Conservation (phyloP, 1,140 invertebrate genomes). For the Anoplophora glabripennis region DNA sequence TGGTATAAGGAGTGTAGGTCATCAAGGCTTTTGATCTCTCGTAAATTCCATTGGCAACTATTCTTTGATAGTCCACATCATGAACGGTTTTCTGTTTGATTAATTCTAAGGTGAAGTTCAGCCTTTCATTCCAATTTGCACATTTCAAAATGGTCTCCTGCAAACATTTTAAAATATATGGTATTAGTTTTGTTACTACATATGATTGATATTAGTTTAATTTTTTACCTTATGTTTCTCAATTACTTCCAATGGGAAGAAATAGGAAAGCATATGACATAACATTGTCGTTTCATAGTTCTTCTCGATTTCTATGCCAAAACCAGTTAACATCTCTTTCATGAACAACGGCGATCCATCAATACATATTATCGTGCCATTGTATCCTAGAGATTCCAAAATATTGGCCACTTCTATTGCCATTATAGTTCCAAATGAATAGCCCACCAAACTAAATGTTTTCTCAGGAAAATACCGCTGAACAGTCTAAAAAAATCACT, state of each 20-base stretch:
- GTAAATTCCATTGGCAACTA: too few relatives aligned
- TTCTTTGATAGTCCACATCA: too few relatives aligned
- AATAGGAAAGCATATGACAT: conserved; percentile 52
- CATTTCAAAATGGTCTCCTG: too few relatives aligned
- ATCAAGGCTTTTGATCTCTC: too few relatives aligned
- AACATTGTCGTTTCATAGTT: conserved; percentile 56
- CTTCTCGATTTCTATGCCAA: conserved; percentile 47
- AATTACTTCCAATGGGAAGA: conserved; percentile 55
- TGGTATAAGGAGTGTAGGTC: too few relatives aligned
- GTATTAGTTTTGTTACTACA: too few relatives aligned
- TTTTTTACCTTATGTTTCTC: conserved; percentile 53
- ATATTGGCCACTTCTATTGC: conserved; percentile 55
- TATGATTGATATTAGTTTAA: too few relatives aligned
- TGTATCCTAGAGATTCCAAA: conserved; percentile 57
- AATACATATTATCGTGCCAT: conserved; percentile 55
- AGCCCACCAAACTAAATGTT: conserved; percentile 59
- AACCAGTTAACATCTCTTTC: conserved; percentile 50
- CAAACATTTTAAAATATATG: too few relatives aligned
- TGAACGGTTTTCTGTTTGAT: too few relatives aligned
- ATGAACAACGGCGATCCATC: conserved; percentile 60
- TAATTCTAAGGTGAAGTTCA: too few relatives aligned
- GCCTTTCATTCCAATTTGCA: too few relatives aligned
- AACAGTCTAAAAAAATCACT: conserved; percentile 5
- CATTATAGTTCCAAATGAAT: conserved; percentile 62
- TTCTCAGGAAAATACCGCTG: conserved; percentile 11